These are phyloP conservation scores for Drosophila nannoptera DNA, from an alignment of 1,140 invertebrate species.

Conservation along the genomic window DNA sequence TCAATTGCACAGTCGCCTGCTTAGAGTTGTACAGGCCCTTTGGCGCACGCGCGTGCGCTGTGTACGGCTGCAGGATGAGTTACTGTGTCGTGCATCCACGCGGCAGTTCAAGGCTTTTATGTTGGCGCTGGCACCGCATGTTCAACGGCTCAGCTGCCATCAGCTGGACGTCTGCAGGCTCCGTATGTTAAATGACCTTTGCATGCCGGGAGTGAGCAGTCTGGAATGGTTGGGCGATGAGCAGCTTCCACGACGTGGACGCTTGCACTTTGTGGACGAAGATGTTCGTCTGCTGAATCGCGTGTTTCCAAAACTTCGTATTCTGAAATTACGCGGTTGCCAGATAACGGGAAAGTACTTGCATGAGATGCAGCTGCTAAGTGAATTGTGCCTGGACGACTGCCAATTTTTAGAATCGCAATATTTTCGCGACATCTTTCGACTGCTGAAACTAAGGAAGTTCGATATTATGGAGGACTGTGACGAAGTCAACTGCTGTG, in stretches of 20 bases:
- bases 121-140: slow-evolving; percentile 34
- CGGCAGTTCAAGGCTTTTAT: slow-evolving; percentile 55
- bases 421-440: slow-evolving; percentile 64
- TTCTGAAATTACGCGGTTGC: slow-evolving; percentile 56
- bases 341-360: slow-evolving; percentile 65
- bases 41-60: slow-evolving; percentile 61
- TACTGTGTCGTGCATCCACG: slow-evolving; percentile 26
- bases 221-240: slow-evolving; percentile 52
- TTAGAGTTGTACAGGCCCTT: slow-evolving; percentile 52
- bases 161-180: slow-evolving; percentile 51
- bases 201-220: slow-evolving; percentile 27
- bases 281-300: slow-evolving; percentile 56
- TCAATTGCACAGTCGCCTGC: slow-evolving; percentile 52
- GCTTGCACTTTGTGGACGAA: slow-evolving; percentile 58
- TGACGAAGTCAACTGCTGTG: slow-evolving; percentile 71
- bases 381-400: slow-evolving; percentile 61
- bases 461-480: slow-evolving; percentile 74
- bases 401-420: slow-evolving; percentile 67
- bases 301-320: slow-evolving; percentile 52
- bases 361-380: slow-evolving; percentile 47
- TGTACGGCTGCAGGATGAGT: slow-evolving; percentile 51
- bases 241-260: slow-evolving; percentile 22
- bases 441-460: slow-evolving; percentile 53
- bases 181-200: slow-evolving; percentile 44
- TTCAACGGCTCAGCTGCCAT: slow-evolving; percentile 52